phyloP scores from a whole-genome alignment of 2,797 vertebrate genomes.

The Anabacerthia variegaticeps region DNA sequence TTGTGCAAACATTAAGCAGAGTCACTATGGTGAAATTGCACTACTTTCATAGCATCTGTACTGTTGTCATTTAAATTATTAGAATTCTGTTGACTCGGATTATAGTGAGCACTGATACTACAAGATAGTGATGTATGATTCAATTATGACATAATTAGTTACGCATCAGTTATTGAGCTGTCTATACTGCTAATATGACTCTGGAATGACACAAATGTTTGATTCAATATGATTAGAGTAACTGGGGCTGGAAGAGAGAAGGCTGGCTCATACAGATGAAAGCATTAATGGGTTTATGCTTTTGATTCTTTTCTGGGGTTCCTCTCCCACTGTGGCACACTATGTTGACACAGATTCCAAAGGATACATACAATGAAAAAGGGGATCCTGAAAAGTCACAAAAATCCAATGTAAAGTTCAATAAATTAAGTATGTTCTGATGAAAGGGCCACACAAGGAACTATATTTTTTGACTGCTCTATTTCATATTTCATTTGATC shows the following conservation, averaged over 20 bases:
- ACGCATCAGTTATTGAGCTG: neutral
- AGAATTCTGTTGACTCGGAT: neutral
- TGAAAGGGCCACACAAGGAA: neutral
- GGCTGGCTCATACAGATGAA: neutral
- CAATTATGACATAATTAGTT: neutral
- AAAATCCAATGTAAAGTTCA: neutral
- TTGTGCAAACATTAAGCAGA: neutral
- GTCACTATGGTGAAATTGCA: neutral
- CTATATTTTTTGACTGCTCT: neutral
- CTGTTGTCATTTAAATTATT: neutral
- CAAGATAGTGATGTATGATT: neutral
- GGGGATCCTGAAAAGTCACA: neutral
- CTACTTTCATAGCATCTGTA: neutral
- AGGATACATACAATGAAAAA: rapidly evolving
- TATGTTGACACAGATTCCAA: neutral
- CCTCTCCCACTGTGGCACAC: neutral
- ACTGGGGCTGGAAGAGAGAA: neutral
- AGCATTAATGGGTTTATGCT: neutral
- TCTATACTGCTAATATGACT: neutral
- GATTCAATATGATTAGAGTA: neutral
- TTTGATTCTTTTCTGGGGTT: neutral
- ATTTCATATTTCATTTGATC: neutral
- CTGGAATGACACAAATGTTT: neutral
- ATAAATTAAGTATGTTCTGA: neutral
- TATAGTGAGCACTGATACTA: neutral